A percentile compares a stretch with the other conserved stretches of the same genome.
These are phyloP conservation scores for Toxotes jaculatrix DNA, from an alignment of 2,113 vertebrate species.

Conservation along the genomic window DNA sequence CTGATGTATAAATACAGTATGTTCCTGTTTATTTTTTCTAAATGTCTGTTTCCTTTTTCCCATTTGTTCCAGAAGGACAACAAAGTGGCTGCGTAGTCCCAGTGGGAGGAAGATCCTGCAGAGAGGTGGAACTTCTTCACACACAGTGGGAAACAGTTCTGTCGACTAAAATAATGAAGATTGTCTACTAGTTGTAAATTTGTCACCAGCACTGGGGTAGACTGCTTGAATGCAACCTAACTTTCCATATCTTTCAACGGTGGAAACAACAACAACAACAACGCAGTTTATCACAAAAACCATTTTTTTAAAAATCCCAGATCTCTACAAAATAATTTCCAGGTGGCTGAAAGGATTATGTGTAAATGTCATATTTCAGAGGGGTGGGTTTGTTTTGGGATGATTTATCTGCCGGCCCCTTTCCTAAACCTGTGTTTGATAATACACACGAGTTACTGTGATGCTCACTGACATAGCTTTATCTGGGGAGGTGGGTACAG, in stretches of 20 bases:
- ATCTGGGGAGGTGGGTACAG: slow-evolving; percentile 70
- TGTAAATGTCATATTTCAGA: slow-evolving; percentile 87
- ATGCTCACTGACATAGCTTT: slow-evolving; percentile 87
- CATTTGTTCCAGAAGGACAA: slow-evolving; percentile 90
- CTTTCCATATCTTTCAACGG: slow-evolving; percentile 62
- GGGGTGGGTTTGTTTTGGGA: slow-evolving; percentile 79
- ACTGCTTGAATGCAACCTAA: slow-evolving; percentile 87
- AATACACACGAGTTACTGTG: slow-evolving; percentile 86
- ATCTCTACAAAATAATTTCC: slow-evolving; percentile 84
- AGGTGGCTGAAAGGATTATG: slow-evolving; percentile 83
- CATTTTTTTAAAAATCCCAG: slow-evolving; percentile 56
- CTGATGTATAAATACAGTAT: too few relatives aligned
- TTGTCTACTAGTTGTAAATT: slow-evolving; percentile 90
- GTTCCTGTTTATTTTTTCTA: neutral
- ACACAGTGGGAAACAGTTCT: slow-evolving; percentile 77
- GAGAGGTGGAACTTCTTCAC: slow-evolving; percentile 82
- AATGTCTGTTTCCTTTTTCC: neutral
- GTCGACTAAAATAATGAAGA: slow-evolving; percentile 87
- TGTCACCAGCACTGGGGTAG: slow-evolving; percentile 96
- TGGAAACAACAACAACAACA: slow-evolving; percentile 45
- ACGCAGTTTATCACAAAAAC: slow-evolving; percentile 50
- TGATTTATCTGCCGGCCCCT: slow-evolving; percentile 83
- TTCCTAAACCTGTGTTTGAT: slow-evolving; percentile 88
- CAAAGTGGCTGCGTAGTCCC: slow-evolving; percentile 91
- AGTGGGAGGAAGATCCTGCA: slow-evolving; percentile 71